Conservation (phyloP, 1,140 invertebrate genomes). For the Eueides isabella region DNA sequence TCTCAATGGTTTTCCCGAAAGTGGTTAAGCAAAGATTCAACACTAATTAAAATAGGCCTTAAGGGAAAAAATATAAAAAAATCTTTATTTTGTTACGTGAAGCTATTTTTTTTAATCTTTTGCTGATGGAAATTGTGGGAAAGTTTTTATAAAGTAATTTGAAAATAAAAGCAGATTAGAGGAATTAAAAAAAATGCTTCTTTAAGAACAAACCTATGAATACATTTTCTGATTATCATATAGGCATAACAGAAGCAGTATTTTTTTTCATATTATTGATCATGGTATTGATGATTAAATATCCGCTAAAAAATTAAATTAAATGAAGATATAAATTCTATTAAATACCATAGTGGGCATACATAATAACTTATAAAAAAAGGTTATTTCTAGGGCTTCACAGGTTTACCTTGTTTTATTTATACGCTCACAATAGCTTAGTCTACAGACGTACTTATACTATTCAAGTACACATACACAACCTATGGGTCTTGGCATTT, state of each 20-base stretch:
- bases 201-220: no score
- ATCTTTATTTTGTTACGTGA: neutral
- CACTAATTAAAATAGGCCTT: constrained; percentile 26
- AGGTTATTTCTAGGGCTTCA: constrained; percentile 34
- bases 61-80: constrained; percentile 14
- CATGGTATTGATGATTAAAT: no score
- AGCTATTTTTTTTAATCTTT: neutral
- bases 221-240: no score
- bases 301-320: no score
- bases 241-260: no score
- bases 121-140: no score
- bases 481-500: neutral
- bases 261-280: no score
- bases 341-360: neutral
- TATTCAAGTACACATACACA: neutral
- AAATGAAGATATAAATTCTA: constrained; percentile 1
- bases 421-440: constrained; percentile 28
- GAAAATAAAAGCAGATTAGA: no score
- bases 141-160: no score
- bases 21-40: constrained; percentile 15
- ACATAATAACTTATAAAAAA: constrained; percentile 15
- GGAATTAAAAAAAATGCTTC: no score
- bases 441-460: neutral
- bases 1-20: constrained; percentile 27
- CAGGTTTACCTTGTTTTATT: constrained; percentile 38